Evolutionary conservation across 1,140 invertebrate genomes (phyloP), one percentile per base, ranked within the genome.

Genomic region (Pissodes strobi): DNA sequence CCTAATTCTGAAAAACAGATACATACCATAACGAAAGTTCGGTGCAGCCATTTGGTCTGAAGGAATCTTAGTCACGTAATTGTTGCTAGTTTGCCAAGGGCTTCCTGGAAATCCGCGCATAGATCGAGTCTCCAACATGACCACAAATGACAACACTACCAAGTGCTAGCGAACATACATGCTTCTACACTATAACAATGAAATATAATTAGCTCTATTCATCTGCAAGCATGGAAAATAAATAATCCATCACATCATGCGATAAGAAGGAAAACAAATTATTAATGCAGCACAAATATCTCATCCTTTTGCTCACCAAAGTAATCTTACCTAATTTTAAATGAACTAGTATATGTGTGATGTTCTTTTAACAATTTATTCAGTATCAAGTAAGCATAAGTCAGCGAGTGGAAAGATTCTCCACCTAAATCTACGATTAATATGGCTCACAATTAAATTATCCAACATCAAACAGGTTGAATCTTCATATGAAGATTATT

Each of bases 41-140:
- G 78, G 79, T 21, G 45, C 76, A 60, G 81, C 79, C 80, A 82
- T 81, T 72, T 79, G 77, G 55, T 80, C 76, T 13, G 76, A 74
- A 17, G 78, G 74, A 17, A 77, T 74, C 57, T 74, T 78, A 65
- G 74, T 72, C 45, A 70, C 71, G 72, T 72, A 76, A 71, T 74
- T 79, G 68, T 64, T 74, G 68, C 78, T 79, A 55, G 72, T 70
- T 74, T 81, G 79, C 80, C 80, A 81, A 69, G 76, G 76, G 60
- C 73, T 73, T 45, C 78, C 76, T 58, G 74, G 74, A 41, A 77
- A 73, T 61, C 75, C 72, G 59, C 78, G 70, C 69, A 76, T 72
- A 69, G 79, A 81, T 73, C 80, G 76, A 70, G 78, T 76, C 67
- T 82, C 81, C 80, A 82, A 79, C 81, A 82, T 82, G 74, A 74